Base-by-base conservation (phyloP, 2,797 vertebrate genomes). In the Rhinichthys osculus region DNA sequence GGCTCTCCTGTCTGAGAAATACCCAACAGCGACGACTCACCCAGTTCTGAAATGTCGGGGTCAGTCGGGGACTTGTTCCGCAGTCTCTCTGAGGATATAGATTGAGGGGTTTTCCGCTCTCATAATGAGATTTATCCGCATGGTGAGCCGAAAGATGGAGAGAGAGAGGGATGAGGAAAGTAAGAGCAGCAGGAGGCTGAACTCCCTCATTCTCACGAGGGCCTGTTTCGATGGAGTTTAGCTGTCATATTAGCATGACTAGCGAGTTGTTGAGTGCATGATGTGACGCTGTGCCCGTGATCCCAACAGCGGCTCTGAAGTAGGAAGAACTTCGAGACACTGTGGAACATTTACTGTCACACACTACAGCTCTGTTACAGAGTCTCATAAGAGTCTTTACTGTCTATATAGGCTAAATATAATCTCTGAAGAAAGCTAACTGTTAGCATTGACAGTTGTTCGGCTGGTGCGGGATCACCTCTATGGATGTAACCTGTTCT, bases 71-170 rank as follows among this genome's bases (percentile, higher is more conserved):
- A 73, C 67, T 78, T 84, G 54, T 78, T 82, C 23, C 72, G 38
- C 38, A 81, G 86, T 47, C 30, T 78, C 30, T 69, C 67, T 17
- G 70, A 82, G 66, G 84, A 59, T 23, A 81, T 57, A 71, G 71
- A 66, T 30, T 52, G 71, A 83, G 40, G 38, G 80, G 42, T 59
- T 64, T 85, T 64, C 67, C 72, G 40, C 72, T 47, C 67, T 66
- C 50, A 59, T 89, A 83, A 86, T 84, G 81, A 72, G 72, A 83
- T 87, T 86, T 86, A 70, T 86, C 66, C 47, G 52, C 62, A 79
- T 52, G 81, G 38, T 69, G 71, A 81, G 66, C 62, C 78, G 81
- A 72, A 82, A 86, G 80, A 81, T 76, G 59, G 38, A 69, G 69
- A 84, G 85, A 38, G 73, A 84, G 85, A 38, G 73, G 81, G 76